Conservation (phyloP, 2,113 vertebrate species). For the Meriones unguiculatus region DNA sequence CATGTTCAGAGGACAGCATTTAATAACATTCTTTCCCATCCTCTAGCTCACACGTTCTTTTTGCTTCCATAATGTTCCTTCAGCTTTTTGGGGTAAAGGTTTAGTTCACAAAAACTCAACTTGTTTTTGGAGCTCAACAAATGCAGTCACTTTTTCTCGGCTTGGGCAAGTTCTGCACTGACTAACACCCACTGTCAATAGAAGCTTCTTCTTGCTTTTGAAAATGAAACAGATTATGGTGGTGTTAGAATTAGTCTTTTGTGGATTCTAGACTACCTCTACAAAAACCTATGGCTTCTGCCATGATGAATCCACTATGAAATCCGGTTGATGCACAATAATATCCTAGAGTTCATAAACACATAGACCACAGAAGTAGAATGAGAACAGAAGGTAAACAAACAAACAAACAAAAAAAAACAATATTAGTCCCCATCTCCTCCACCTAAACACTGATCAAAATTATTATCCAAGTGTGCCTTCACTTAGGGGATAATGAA, state of each 20-base stretch:
- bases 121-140: not conserved
- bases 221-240: not conserved
- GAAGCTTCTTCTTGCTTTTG: not conserved
- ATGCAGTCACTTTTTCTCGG: not conserved
- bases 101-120: not conserved
- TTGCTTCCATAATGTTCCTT: not conserved
- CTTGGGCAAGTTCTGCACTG: not conserved
- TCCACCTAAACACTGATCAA: not conserved
- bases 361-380: not conserved
- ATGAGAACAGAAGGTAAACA: not conserved
- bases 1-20: not conserved
- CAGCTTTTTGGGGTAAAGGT: too few species aligned
- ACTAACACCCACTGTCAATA: not conserved
- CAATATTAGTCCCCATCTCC: not conserved
- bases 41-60: not conserved
- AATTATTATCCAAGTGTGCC: not conserved
- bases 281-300: not conserved
- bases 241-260: not conserved
- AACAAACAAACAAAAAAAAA: not conserved
- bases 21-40: not conserved
- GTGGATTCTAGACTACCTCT: not conserved
- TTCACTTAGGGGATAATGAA: slow-evolving; percentile 12
- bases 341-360: not conserved
- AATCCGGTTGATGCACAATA: not conserved
- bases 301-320: not conserved